These are phyloP conservation scores for Acrossocheilus fasciatus DNA, from an alignment of 2,797 vertebrate genomes.

Conservation along the genomic window DNA sequence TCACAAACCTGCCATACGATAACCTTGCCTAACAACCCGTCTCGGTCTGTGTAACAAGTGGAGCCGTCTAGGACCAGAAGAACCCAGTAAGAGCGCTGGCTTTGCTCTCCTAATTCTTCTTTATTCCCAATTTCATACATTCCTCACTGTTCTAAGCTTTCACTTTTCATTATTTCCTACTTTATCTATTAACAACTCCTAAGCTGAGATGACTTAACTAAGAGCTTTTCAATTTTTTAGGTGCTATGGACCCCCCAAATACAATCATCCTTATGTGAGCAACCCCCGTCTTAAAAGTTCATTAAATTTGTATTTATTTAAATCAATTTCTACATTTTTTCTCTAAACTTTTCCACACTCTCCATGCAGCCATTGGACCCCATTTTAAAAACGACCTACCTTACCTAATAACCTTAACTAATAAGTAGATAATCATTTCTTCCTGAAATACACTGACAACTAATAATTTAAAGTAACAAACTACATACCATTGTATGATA, in stretches of 20 bases:
- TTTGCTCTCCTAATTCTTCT: slow-evolving; percentile 33
- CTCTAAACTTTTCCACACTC: neutral
- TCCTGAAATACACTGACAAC: neutral
- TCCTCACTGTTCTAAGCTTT: slow-evolving; percentile 40
- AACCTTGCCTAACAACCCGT: slow-evolving; percentile 44
- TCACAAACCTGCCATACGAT: slow-evolving; percentile 51
- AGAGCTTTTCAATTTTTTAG: neutral
- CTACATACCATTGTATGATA: neutral
- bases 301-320: neutral
- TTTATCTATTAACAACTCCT: neutral
- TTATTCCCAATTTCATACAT: slow-evolving; percentile 39
- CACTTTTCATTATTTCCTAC: slow-evolving; percentile 39
- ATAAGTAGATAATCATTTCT: neutral
- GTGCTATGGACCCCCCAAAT: neutral
- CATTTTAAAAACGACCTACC: neutral
- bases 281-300: too few species aligned
- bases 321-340: neutral
- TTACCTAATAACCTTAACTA: neutral
- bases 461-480: neutral
- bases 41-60: slow-evolving; percentile 27
- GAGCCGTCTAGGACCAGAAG: slow-evolving; percentile 23
- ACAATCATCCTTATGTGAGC: neutral
- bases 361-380: neutral
- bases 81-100: slow-evolving; percentile 8
- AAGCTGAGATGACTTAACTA: neutral